These are phyloP conservation scores for Melanargia galathea DNA, from an alignment of 2,888 invertebrate species.

Conservation along the genomic window DNA sequence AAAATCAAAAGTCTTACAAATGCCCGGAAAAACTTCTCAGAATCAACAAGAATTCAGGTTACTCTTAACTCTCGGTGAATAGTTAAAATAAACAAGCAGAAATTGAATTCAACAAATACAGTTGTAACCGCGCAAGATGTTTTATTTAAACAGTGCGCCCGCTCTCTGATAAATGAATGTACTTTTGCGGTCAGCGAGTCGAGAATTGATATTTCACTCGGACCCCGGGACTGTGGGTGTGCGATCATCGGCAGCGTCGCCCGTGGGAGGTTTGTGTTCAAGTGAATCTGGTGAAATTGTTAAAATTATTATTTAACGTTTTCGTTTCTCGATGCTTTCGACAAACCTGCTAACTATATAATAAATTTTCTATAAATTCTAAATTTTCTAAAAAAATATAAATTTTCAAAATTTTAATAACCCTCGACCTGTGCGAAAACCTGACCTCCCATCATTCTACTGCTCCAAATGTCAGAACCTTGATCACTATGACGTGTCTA, in stretches of 20 bases:
- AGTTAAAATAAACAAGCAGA: conserved; percentile 20
- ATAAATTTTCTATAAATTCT: not conserved
- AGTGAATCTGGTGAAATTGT: conserved; percentile 12
- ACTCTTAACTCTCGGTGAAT: not conserved
- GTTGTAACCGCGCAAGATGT: conserved; percentile 46
- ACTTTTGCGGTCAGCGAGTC: conserved; percentile 55
- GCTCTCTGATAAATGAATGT: conserved; percentile 61
- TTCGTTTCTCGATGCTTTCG: not conserved
- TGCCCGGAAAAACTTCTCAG: not conserved
- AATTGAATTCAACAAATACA: conserved; percentile 34
- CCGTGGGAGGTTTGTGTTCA: conserved; percentile 8
- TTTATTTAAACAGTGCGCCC: conserved; percentile 51
- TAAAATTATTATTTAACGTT: conserved; percentile 13
- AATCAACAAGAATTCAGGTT: not conserved
- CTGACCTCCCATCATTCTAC: too few relatives aligned
- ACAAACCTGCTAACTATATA: too few relatives aligned
- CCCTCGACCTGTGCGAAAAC: too few relatives aligned
- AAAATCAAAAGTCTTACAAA: not conserved
- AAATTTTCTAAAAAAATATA: too few relatives aligned
- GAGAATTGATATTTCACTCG: conserved; percentile 75
- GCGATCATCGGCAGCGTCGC: not conserved
- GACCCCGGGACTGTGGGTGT: conserved; percentile 19
- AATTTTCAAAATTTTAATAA: too few relatives aligned
- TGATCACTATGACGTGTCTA: too few relatives aligned
- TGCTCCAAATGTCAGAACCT: too few relatives aligned